Evolutionary conservation across 2,888 invertebrate species (phyloP).

Genomic region (Euplexia lucipara): DNA sequence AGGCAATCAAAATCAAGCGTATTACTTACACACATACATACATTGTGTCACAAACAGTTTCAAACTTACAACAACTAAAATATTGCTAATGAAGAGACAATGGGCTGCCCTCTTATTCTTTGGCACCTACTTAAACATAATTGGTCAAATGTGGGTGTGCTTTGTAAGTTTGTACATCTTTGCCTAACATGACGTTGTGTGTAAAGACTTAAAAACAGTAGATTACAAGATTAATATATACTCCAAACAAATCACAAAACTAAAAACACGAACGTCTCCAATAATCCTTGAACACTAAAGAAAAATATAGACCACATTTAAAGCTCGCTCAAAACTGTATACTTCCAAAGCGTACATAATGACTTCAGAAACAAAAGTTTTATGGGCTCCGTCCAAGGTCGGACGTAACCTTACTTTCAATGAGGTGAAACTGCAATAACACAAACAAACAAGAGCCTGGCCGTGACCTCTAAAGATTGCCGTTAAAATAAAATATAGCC

Average conservation of each 20-base stretch:
- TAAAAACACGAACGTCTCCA: neutral
- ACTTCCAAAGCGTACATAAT: conserved; percentile 21
- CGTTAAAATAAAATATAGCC: conserved; percentile 44
- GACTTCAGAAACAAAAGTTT: conserved; percentile 51
- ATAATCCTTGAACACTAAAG: neutral
- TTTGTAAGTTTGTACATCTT: too few relatives aligned
- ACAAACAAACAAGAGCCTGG: conserved; percentile 40
- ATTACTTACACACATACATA: neutral
- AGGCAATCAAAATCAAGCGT: conserved; percentile 4
- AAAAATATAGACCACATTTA: conserved; percentile 21
- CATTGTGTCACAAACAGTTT: neutral
- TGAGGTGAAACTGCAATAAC: conserved; percentile 32
- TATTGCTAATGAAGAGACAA: neutral
- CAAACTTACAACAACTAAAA: neutral
- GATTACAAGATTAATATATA: too few relatives aligned
- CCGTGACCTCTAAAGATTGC: conserved; percentile 44
- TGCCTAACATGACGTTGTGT: too few relatives aligned
- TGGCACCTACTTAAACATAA: too few relatives aligned
- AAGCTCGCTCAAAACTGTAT: conserved; percentile 10
- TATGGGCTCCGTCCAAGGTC: conserved; percentile 42
- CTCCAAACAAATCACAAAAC: neutral
- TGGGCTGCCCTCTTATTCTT: too few relatives aligned
- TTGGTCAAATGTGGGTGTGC: too few relatives aligned
- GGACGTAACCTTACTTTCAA: conserved; percentile 31
- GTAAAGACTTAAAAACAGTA: too few relatives aligned